Evolutionary conservation across 1,140 invertebrate species (phyloP), one percentile per base, ranked within the genome.

Genomic region (Dysdera silvatica): DNA sequence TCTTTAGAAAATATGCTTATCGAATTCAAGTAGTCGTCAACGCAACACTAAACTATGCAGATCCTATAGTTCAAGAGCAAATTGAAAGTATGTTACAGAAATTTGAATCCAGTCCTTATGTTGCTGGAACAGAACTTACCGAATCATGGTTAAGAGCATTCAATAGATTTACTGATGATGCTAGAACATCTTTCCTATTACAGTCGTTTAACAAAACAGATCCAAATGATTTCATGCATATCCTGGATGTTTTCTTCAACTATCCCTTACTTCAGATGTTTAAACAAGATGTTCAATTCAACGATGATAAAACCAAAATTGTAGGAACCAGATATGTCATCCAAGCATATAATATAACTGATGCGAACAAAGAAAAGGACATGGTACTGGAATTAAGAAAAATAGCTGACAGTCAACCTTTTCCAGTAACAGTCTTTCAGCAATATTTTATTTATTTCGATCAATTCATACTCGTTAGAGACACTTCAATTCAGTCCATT

Each of bases 381-480:
- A 94, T 97, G 86, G 87, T 92, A 1, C 82, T 83, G 63, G 84
- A 85, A 48, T 75, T 96, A 2, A 78, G 92, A 59, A 73, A 83
- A 59, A 86, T 95, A 4, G 90, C 90, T 45, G 74, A 82, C 0
- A 82, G 87, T 8, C 89, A 89, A 10, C 80, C 84, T 0, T 76
- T 93, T 6, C 90, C 93, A 67, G 89, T 87, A 18, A 91, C 87
- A 7, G 90, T 95, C 2, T 96, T 93, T 71, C 91, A 96, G 79
- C 92, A 92, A 0, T 93, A 93, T 70, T 94, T 95, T 70, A 88
- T 95, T 4, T 95, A 92, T 76, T 95, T 95, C 72, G 93, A 96
- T 78, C 84, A 95, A 82, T 95, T 96, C 72, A 89, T 97, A 68
- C 80, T 95, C 16, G 91, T 98, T 1, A 81, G 89, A 29, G 89